Percentiles rank a stretch among this genome's conserved stretches.
Evolutionary conservation across 2,888 invertebrate species (phyloP).

Genomic region (Arctia plantaginis): DNA sequence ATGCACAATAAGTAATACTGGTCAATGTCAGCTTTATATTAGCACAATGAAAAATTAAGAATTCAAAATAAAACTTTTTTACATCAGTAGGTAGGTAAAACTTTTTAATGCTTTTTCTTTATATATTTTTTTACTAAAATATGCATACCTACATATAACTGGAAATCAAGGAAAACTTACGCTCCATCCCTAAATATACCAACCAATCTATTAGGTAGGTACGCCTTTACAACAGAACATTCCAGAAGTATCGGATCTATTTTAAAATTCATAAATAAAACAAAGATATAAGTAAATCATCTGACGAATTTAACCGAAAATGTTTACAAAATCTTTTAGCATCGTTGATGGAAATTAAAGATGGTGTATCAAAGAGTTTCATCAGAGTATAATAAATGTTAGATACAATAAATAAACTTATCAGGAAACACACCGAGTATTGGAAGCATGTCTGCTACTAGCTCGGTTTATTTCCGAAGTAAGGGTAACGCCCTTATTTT

Average conservation of each 20-base stretch:
- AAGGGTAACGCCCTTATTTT: slow-evolving; percentile 69
- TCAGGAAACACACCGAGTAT: slow-evolving; percentile 62
- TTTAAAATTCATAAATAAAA: slow-evolving; percentile 12
- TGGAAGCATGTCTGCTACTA: slow-evolving; percentile 43
- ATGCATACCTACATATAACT: neutral
- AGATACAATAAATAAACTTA: slow-evolving; percentile 59
- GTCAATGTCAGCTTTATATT: no score
- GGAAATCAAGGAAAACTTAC: neutral
- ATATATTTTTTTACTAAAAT: no score
- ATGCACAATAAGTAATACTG: no score
- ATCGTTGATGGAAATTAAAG: slow-evolving; percentile 44
- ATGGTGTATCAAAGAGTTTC: slow-evolving; percentile 58
- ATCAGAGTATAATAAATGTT: slow-evolving; percentile 56
- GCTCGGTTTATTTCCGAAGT: slow-evolving; percentile 57
- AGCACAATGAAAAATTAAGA: no score
- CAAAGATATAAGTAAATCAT: slow-evolving; percentile 21
- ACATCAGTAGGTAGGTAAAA: no score
- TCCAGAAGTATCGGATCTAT: slow-evolving; percentile 1
- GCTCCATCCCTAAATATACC: slow-evolving; percentile 2
- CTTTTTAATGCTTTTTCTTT: no score
- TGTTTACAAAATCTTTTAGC: slow-evolving; percentile 35
- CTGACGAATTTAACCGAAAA: slow-evolving; percentile 21
- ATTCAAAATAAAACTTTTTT: no score
- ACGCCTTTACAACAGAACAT: slow-evolving; percentile 6
- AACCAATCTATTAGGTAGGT: neutral